These are phyloP conservation scores for Cepaea hortensis DNA, from an alignment of 2,888 invertebrate genomes.

Conservation along the genomic window DNA sequence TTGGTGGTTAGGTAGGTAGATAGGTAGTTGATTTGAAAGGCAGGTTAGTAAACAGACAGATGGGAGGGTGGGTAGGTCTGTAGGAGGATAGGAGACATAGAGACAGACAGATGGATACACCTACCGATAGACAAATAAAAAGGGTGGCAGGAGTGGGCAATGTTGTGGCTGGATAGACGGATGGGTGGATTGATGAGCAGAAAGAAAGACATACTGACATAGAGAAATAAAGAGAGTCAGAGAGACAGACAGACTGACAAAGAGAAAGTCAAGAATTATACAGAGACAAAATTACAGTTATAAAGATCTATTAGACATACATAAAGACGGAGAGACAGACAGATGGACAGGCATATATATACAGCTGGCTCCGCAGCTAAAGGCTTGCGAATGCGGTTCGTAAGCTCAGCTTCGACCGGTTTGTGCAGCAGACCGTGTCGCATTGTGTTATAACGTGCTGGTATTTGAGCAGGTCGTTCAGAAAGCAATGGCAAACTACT, in stretches of 20 bases:
- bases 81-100: not conserved
- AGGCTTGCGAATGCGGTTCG: no score
- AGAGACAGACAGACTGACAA: not conserved
- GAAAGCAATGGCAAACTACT: no score
- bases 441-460: no score
- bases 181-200: not conserved
- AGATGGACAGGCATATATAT: not conserved
- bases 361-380: not conserved
- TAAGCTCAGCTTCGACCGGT: no score
- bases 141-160: no score
- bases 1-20: not conserved
- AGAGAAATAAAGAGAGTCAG: not conserved
- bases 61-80: not conserved
- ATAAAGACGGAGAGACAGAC: not conserved
- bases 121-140: no score
- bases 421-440: no score
- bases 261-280: not conserved
- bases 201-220: not conserved
- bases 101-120: not conserved
- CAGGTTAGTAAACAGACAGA: not conserved
- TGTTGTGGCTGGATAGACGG: no score
- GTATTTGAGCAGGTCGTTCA: no score
- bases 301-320: not conserved
- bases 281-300: not conserved
- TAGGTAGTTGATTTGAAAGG: not conserved